phyloP scores from a whole-genome alignment of 2,888 invertebrate genomes.

The Lottia scabra region DNA sequence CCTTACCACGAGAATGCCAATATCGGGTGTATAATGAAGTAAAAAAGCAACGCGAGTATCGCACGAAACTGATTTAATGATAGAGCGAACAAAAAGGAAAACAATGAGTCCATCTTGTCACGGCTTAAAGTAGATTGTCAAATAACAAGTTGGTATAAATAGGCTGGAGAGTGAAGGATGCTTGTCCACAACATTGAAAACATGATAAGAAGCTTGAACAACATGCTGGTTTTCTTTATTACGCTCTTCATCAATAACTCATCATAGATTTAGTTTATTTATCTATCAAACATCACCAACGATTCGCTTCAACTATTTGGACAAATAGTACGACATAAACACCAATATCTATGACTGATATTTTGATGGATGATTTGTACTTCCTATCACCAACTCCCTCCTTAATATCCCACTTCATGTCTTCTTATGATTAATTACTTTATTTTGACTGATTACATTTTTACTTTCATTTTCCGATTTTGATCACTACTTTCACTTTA shows the following conservation, averaged over 20 bases:
- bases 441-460: neutral
- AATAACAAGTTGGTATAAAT: conserved; percentile 12
- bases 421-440: conserved; percentile 1
- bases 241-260: neutral
- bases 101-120: conserved; percentile 16
- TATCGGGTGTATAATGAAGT: conserved; percentile 8
- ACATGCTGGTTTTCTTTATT: neutral
- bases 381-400: neutral
- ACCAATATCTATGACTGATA: neutral
- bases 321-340: neutral
- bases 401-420: neutral
- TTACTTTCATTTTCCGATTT: neutral
- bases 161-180: conserved; percentile 11
- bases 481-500: neutral
- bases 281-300: neutral
- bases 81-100: conserved; percentile 10
- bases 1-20: conserved; percentile 8
- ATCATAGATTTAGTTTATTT: conserved; percentile 2
- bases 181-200: neutral
- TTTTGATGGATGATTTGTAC: neutral
- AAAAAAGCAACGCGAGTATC: conserved; percentile 6
- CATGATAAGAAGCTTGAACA: neutral
- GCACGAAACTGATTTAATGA: conserved; percentile 10
- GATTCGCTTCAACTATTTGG: neutral
- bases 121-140: conserved; percentile 7